Percentiles rank a stretch among this genome's conserved stretches.
These are phyloP conservation scores for Dendrolimus pini DNA, from an alignment of 2,888 invertebrate species.

Conservation along the genomic window DNA sequence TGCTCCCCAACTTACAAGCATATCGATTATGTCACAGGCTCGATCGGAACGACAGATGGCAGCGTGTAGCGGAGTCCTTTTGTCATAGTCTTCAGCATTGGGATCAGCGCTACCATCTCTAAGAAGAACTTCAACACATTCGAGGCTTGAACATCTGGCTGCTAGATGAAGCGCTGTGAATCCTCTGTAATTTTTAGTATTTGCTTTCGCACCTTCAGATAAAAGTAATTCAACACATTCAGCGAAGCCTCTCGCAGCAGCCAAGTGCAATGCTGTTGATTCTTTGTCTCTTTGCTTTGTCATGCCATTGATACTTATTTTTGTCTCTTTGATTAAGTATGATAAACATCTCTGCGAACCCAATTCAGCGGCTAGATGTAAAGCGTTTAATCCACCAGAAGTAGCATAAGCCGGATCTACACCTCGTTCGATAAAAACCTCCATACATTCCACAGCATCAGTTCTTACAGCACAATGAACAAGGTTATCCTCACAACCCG, in stretches of 20 bases:
- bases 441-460: constrained; percentile 86
- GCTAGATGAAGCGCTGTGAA: constrained; percentile 93
- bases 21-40: constrained; percentile 87
- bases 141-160: constrained; percentile 85
- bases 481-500: constrained; percentile 84
- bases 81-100: constrained; percentile 87
- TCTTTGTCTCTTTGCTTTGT: constrained; percentile 85
- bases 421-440: constrained; percentile 84
- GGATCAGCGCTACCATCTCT: constrained; percentile 86
- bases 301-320: constrained; percentile 81
- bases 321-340: constrained; percentile 84
- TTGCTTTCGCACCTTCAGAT: constrained; percentile 85
- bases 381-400: constrained; percentile 84
- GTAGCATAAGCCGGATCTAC: constrained; percentile 86
- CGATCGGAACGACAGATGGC: constrained; percentile 86
- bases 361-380: constrained; percentile 88
- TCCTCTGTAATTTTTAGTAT: constrained; percentile 84
- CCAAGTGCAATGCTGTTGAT: constrained; percentile 88
- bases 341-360: constrained; percentile 84
- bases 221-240: constrained; percentile 88
- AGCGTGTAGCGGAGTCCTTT: constrained; percentile 87
- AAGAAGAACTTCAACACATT: constrained; percentile 86
- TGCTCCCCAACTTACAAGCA: constrained; percentile 86
- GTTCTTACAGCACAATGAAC: constrained; percentile 91
- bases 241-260: constrained; percentile 90